A percentile compares a stretch with the other conserved stretches of the same genome.
Conservation (phyloP, 2,888 invertebrate genomes). For the Diarsia dahlii region DNA sequence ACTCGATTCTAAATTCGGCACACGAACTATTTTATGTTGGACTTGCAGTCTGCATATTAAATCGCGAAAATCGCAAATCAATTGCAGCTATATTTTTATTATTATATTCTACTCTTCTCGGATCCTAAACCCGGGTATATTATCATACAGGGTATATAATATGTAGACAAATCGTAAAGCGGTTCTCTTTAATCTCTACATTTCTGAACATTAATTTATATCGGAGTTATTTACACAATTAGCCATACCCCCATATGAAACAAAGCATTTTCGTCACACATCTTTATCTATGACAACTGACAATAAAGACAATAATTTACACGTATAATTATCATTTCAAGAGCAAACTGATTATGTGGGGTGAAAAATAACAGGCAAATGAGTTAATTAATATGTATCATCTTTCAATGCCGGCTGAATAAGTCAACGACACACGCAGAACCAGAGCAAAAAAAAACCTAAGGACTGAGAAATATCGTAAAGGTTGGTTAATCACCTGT, state of each 20-base stretch:
- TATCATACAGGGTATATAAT: no score
- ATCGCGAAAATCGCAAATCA: background rate
- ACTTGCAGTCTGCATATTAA: background rate
- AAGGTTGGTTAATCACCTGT: background rate
- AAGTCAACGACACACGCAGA: background rate
- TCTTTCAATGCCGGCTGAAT: background rate
- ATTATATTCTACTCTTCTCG: background rate
- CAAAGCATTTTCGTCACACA: background rate
- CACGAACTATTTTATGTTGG: background rate
- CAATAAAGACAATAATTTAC: constrained; percentile 15
- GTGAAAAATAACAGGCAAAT: background rate
- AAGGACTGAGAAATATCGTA: background rate
- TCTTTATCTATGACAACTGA: background rate
- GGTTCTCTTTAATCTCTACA: background rate
- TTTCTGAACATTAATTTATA: background rate
- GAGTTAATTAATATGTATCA: constrained; percentile 25
- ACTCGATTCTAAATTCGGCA: background rate
- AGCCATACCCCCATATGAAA: background rate
- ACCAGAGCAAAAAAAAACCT: background rate
- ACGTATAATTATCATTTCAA: background rate
- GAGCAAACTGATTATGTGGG: constrained; percentile 4
- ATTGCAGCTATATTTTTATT: background rate
- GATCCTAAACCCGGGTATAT: background rate
- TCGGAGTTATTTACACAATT: background rate
- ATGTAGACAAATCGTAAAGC: background rate